These are phyloP conservation scores for Hirudinaria manillensis DNA, from an alignment of 2,888 invertebrate species.

Conservation along the genomic window DNA sequence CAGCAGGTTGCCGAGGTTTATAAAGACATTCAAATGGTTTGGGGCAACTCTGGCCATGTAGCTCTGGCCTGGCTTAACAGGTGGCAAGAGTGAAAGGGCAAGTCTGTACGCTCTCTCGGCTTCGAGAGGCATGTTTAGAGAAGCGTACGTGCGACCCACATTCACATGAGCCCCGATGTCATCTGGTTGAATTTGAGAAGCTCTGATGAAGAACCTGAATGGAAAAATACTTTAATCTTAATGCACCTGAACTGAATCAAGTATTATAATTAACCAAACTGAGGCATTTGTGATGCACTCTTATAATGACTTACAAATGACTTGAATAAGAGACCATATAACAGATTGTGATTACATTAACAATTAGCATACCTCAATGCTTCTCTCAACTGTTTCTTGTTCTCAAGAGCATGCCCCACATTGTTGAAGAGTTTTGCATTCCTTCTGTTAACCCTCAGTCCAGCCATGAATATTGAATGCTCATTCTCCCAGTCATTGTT, in stretches of 20 bases:
- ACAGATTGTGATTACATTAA: too few relatives aligned
- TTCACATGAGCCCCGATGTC: slow-evolving; percentile 95
- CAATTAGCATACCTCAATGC: slow-evolving; percentile 70
- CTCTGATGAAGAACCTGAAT: slow-evolving; percentile 24
- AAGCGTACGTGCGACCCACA: slow-evolving; percentile 88
- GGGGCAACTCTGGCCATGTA: slow-evolving; percentile 93
- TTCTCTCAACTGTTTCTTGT: slow-evolving; percentile 64
- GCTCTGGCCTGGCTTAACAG: slow-evolving; percentile 57
- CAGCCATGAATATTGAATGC: slow-evolving; percentile 87
- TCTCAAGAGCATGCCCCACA: slow-evolving; percentile 89
- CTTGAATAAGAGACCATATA: neutral
- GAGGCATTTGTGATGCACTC: neutral
- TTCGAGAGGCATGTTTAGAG: slow-evolving; percentile 76
- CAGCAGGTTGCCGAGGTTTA: slow-evolving; percentile 87
- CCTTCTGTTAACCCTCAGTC: slow-evolving; percentile 71
- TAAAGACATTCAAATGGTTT: slow-evolving; percentile 88
- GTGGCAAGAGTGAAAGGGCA: slow-evolving; percentile 56
- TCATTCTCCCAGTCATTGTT: slow-evolving; percentile 56
- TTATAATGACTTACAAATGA: neutral
- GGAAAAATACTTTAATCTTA: neutral
- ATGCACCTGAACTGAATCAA: neutral
- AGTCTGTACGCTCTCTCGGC: slow-evolving; percentile 86
- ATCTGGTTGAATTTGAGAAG: slow-evolving; percentile 75
- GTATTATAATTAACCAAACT: neutral
- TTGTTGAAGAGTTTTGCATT: slow-evolving; percentile 96